phyloP scores from a whole-genome alignment of 1,140 invertebrate genomes.

The Hormaphis cornu region DNA sequence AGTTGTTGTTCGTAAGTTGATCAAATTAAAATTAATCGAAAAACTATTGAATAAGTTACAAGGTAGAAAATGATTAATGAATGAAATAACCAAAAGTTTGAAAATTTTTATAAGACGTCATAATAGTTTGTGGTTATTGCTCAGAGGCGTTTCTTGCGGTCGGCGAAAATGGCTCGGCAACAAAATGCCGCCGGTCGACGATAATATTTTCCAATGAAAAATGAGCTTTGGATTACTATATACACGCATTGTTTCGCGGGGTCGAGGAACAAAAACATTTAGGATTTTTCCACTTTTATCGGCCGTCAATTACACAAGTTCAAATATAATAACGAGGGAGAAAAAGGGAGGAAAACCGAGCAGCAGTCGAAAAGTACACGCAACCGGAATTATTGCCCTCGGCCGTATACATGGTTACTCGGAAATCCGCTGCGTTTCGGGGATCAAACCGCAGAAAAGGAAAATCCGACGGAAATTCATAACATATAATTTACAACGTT shows the following conservation, averaged over 20 bases:
- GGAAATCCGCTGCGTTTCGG: background rate
- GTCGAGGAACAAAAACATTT: background rate
- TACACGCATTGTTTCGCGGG: background rate
- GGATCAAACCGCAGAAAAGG: background rate
- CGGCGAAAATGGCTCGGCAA: background rate
- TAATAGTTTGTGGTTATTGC: background rate
- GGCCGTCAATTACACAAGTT: constrained; percentile 11
- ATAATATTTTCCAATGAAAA: background rate
- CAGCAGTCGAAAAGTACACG: background rate
- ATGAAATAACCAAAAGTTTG: background rate
- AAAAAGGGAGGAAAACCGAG: background rate
- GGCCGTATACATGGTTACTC: background rate
- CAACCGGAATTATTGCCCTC: background rate
- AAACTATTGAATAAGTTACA: background rate
- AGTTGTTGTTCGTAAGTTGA: too few species aligned
- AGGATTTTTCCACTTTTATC: background rate
- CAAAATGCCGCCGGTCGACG: too few species aligned
- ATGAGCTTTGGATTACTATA: background rate
- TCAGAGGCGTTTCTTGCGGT: background rate
- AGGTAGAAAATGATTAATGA: background rate
- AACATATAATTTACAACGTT: too few species aligned
- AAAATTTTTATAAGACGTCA: background rate
- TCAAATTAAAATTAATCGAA: background rate
- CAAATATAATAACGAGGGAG: constrained; percentile 4
- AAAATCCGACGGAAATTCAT: background rate